phyloP scores from a whole-genome alignment of 2,113 vertebrate genomes.

The Brachypodius melanocephalos region DNA sequence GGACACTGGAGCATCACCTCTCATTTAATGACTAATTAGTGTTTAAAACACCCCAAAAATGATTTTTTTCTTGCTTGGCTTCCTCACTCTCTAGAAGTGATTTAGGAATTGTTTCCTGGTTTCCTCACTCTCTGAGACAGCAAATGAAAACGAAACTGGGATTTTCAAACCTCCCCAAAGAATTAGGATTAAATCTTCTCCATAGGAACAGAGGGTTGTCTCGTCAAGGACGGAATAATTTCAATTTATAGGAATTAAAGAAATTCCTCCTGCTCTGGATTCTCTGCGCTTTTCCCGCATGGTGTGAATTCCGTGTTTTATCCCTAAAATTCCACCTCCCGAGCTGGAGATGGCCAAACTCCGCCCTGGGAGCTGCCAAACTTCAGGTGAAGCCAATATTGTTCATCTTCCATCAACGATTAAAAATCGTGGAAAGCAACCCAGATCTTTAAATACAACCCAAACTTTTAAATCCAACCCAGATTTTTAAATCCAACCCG shows the following conservation, averaged over 20 bases:
- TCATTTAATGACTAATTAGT: neutral
- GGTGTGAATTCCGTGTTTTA: rapidly evolving
- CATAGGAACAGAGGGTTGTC: rapidly evolving
- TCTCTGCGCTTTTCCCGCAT: neutral
- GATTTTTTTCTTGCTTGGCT: neutral
- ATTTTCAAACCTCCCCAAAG: neutral
- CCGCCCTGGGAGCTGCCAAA: neutral
- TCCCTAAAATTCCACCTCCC: neutral
- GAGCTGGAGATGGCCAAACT: neutral
- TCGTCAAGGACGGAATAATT: neutral
- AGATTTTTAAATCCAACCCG: too few relatives aligned
- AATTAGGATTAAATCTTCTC: neutral
- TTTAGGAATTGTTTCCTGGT: neutral
- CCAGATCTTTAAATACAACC: too few relatives aligned
- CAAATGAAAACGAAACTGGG: neutral
- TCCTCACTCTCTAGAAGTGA: neutral
- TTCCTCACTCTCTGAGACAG: neutral
- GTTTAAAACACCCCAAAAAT: neutral
- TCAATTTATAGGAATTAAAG: neutral
- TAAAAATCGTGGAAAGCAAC: neutral
- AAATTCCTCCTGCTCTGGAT: neutral
- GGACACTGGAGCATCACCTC: rapidly evolving
- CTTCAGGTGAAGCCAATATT: neutral
- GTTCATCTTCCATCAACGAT: rapidly evolving
- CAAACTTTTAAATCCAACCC: too few relatives aligned